Base-by-base conservation (phyloP, 2,888 invertebrate genomes). In the Plagiodera versicolora region DNA sequence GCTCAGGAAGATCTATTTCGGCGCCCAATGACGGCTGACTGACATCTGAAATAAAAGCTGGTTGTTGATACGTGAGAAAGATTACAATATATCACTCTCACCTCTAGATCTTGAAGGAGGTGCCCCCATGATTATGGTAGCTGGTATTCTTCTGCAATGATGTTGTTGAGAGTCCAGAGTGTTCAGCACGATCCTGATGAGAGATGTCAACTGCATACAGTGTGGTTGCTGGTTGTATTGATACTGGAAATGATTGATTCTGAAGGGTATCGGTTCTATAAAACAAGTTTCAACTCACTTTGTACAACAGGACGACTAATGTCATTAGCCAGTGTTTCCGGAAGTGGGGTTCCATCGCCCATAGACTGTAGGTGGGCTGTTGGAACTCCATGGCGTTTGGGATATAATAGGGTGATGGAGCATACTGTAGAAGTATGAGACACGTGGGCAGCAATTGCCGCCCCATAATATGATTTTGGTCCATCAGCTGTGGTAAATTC, bases 401-500 rank as follows among this genome's bases (percentile, higher is more conserved):
- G 14, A 81, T 77, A 65, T 77, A 85, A 73, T 85, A 90, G 0
- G 93, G 92, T 64, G 92, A 91, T 0, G 95, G 92, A 54, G 91
- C 88, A 78, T 92, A 94, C 67, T 93, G 88, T 54, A 95, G 83
- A 55, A 95, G 83, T 54, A 87, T 86, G 58, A 97, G 81, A 0
- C 94, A 90, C 0, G 94, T 92, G 6, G 94, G 91, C 5, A 98
- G 86, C 55, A 99, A 87, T 60, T 90, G 86, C 70, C 91, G 91
- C 0, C 98, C 98, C 85, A 99, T 94, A 65, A 91, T 83, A 77
- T 97, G 94, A 81, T 99, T 99, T 78, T 95, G 94, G 79, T 99
- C 99, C 75, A 99, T 78, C 10, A 99, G 86, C 83, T 95, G 95
- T 0, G 98, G 95, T 64, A 98, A 81, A 76, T 95, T 96, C 28